Conservation (phyloP, 2,113 vertebrate genomes). For the Argyrosomus japonicus region DNA sequence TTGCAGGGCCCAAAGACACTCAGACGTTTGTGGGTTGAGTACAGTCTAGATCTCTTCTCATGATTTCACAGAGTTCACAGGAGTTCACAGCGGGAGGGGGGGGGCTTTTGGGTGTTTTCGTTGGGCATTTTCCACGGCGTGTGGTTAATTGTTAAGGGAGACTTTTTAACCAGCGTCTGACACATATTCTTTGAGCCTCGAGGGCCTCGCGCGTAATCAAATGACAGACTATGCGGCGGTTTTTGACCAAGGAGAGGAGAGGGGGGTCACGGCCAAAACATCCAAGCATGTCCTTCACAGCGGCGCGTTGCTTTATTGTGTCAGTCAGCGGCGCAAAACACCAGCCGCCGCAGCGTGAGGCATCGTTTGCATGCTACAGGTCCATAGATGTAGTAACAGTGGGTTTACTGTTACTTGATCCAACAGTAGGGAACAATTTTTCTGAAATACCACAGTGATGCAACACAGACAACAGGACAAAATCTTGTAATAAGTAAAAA, state of each 20-base stretch:
- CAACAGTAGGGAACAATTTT: slow-evolving; percentile 28
- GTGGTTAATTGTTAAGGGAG: slow-evolving; percentile 82
- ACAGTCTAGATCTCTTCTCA: slow-evolving; percentile 72
- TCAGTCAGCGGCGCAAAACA: slow-evolving; percentile 77
- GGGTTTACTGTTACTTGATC: slow-evolving; percentile 23
- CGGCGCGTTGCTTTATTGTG: slow-evolving; percentile 59
- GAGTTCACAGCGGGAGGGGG: slow-evolving; percentile 71
- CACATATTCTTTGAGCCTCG: slow-evolving; percentile 75
- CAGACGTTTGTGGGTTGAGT: slow-evolving; percentile 67
- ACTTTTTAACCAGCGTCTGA: slow-evolving; percentile 80
- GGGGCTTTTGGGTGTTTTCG: slow-evolving; percentile 71
- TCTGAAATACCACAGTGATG: slow-evolving; percentile 17
- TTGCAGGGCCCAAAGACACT: slow-evolving; percentile 62
- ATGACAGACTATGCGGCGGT: slow-evolving; percentile 62
- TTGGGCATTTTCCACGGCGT: slow-evolving; percentile 78
- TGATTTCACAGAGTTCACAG: slow-evolving; percentile 71
- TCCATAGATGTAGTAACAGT: slow-evolving; percentile 19
- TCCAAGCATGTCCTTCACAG: slow-evolving; percentile 58
- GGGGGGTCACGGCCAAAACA: slow-evolving; percentile 62
- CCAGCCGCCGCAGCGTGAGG: slow-evolving; percentile 39
- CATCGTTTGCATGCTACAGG: slow-evolving; percentile 32
- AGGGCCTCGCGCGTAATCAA: slow-evolving; percentile 69
- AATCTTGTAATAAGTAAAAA: slow-evolving; percentile 22
- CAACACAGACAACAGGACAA: slow-evolving; percentile 8
- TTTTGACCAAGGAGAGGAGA: slow-evolving; percentile 58